Evolutionary conservation across 1,140 invertebrate genomes (phyloP).

Genomic region (Trachelipus rathkii): DNA sequence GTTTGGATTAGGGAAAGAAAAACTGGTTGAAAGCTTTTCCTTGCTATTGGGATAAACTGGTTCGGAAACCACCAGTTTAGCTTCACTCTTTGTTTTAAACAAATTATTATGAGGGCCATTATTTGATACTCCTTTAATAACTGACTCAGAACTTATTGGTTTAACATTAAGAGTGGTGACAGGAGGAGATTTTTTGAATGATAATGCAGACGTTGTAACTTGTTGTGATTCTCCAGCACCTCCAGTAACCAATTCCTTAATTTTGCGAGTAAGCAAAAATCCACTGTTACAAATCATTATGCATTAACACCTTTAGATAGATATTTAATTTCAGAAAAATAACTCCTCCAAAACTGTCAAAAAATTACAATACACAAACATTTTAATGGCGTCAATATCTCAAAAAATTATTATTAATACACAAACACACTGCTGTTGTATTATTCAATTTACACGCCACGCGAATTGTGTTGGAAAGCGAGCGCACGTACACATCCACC

Average conservation of each 20-base stretch:
- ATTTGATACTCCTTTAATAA: background rate
- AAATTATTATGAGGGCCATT: background rate
- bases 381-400: too few relatives aligned
- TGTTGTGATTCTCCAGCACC: constrained; percentile 10
- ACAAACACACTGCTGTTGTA: too few relatives aligned
- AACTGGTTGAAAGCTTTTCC: background rate
- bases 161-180: constrained; percentile 26
- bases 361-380: too few relatives aligned
- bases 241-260: constrained; percentile 41
- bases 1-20: background rate
- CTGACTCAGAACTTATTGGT: constrained; percentile 31
- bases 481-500: too few relatives aligned
- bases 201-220: background rate
- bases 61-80: background rate
- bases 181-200: constrained; percentile 27
- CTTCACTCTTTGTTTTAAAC: constrained; percentile 1
- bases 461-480: too few relatives aligned
- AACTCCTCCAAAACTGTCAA: too few relatives aligned
- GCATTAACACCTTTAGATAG: background rate
- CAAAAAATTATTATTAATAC: too few relatives aligned
- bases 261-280: constrained; percentile 40
- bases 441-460: too few relatives aligned
- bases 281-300: constrained; percentile 45
- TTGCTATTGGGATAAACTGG: background rate
- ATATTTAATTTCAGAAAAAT: too few relatives aligned